Evolutionary conservation across 2,797 vertebrate genomes (phyloP), one percentile per base, ranked within the genome.

Genomic region (Ambastaia sidthimunki): DNA sequence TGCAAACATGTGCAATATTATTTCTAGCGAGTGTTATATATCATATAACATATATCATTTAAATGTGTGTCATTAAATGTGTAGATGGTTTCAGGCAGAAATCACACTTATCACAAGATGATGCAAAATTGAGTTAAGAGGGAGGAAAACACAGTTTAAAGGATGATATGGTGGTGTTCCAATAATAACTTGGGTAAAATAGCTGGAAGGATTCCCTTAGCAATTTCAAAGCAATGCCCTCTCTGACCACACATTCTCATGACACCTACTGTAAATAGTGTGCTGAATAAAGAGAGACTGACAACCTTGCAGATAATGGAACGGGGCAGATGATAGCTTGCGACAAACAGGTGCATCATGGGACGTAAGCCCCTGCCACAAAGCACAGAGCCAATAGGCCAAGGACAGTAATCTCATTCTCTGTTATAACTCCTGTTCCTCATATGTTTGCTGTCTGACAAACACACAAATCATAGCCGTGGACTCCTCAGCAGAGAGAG

Each of bases 381-480:
- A 81, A 89, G 87, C 91, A 89, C 86, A 88, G 82, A 89, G 82
- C 77, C 71, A 70, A 63, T 67, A 87, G 83, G 88, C 86, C 90
- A 91, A 91, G 91, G 92, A 91, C 90, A 90, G 87, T 86, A 88
- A 87, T 86, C 87, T 87, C 88, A 91, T 89, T 83, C 87, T 76
- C 75, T 54, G 73, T 78, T 52, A n/a, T 89, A 90, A 87, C 88
- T 84, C 85, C 82, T 77, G 84, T 82, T 80, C 28, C 86, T 87
- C 80, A 80, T 88, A 87, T 78, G 86, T 91, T 88, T 92, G 23
- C 91, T 90, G 90, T 92, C 91, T 91, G 54, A 7, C 21, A 4
- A 52, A 52, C 2, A 16, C 70, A 80, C 71, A 73, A 80, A 80
- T 80, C 70, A 67, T 55, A 65, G 69, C 77, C 19, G 48, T 54